Percentiles rank a stretch among this genome's conserved stretches.
phyloP scores from a whole-genome alignment of 2,888 invertebrate genomes.

The Neoascia interrupta region DNA sequence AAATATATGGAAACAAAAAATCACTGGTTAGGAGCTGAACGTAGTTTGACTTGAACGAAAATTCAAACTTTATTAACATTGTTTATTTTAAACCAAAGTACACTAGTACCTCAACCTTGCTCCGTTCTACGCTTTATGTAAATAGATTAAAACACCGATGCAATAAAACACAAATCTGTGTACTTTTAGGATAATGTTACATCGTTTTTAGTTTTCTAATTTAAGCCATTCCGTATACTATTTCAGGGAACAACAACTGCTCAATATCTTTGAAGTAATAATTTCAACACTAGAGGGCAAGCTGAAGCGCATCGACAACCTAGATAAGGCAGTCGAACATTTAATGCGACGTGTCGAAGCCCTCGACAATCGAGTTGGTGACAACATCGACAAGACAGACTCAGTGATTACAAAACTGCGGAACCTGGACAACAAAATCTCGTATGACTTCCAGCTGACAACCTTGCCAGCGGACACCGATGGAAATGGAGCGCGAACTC shows the following conservation, averaged over 20 bases:
- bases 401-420: constrained; percentile 89
- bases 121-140: too few species aligned
- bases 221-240: too few species aligned
- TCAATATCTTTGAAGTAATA: constrained; percentile 94
- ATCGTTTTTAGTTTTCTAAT: too few species aligned
- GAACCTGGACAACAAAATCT: constrained; percentile 87
- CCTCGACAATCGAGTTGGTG: constrained; percentile 89
- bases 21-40: too few species aligned
- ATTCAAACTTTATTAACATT: too few species aligned
- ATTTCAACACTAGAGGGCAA: constrained; percentile 93
- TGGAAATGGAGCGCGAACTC: constrained; percentile 70
- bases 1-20: too few species aligned
- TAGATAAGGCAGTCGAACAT: constrained; percentile 93
- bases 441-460: constrained; percentile 81
- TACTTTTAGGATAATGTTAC: too few species aligned
- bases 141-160: too few species aligned
- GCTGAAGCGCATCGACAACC: constrained; percentile 91
- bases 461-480: constrained; percentile 75
- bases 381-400: constrained; percentile 92
- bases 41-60: too few species aligned
- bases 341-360: constrained; percentile 91
- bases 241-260: constrained; percentile 89
- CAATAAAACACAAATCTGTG: too few species aligned
- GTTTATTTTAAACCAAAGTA: too few species aligned
- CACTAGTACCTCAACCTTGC: too few species aligned